Evolutionary conservation across 2,797 vertebrate species (phyloP).

Genomic region (Semotilus atromaculatus): DNA sequence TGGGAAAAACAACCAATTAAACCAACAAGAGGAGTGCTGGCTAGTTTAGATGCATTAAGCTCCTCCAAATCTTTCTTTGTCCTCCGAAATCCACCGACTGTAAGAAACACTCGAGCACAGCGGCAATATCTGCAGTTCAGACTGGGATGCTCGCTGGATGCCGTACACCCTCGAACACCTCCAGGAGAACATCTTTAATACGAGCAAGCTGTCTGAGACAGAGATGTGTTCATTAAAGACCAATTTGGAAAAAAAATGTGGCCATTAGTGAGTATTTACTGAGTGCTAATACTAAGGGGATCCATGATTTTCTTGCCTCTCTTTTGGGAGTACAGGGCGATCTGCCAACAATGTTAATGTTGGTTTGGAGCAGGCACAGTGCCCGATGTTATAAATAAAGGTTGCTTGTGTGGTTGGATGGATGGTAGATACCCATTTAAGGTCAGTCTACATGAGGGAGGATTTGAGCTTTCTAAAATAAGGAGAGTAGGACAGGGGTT

Average conservation of each 20-base stretch:
- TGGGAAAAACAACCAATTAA: conserved; percentile 26
- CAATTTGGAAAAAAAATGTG: conserved; percentile 9
- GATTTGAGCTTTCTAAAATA: background rate
- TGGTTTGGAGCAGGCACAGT: conserved; percentile 23
- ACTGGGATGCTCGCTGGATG: background rate
- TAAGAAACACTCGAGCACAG: conserved; percentile 57
- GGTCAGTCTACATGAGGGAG: conserved; percentile 30
- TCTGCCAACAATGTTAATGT: conserved; percentile 45
- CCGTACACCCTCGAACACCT: background rate
- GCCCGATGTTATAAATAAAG: conserved; percentile 35
- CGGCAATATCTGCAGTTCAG: conserved; percentile 65
- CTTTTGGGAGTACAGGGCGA: conserved; percentile 31
- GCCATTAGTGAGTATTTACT: conserved; percentile 44
- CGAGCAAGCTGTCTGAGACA: conserved; percentile 29
- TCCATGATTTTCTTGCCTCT: background rate
- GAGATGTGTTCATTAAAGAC: conserved; percentile 33
- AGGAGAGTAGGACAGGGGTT: background rate
- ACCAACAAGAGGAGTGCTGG: background rate
- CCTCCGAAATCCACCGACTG: background rate
- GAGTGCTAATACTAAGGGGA: conserved; percentile 15
- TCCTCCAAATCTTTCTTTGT: background rate
- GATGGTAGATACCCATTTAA: conserved; percentile 50
- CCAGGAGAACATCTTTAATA: conserved; percentile 26
- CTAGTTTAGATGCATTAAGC: conserved; percentile 28
- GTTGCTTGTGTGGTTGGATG: conserved; percentile 25